Evolutionary conservation across 2,113 vertebrate species (phyloP).

Genomic region (Aptenodytes patagonicus): DNA sequence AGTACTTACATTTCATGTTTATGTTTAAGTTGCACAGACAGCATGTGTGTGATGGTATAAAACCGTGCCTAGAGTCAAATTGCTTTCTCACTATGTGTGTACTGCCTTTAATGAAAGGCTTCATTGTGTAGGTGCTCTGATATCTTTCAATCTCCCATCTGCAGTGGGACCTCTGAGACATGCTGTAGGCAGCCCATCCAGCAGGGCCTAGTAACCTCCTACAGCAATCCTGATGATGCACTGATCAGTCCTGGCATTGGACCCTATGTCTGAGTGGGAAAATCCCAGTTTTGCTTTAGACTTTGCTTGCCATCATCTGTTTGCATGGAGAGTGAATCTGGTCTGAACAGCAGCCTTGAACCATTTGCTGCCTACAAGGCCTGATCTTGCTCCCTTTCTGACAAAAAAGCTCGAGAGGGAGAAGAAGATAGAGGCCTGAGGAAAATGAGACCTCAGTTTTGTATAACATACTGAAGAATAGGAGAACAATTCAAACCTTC

Average conservation of each 20-base stretch:
- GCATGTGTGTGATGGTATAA: background rate
- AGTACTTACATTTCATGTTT: background rate
- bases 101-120: background rate
- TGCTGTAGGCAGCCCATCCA: background rate
- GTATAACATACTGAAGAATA: background rate
- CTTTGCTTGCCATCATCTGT: background rate
- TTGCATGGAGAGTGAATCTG: background rate
- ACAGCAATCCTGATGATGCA: background rate
- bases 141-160: background rate
- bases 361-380: background rate
- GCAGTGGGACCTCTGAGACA: background rate
- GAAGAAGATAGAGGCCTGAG: background rate
- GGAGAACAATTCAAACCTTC: fast-evolving
- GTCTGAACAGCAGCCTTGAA: background rate
- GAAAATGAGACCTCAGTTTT: background rate
- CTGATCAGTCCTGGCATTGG: background rate
- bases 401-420: background rate
- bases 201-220: background rate
- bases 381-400: background rate
- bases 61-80: background rate
- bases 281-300: background rate
- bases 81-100: background rate
- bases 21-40: background rate
- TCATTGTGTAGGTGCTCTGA: background rate
- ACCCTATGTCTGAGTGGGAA: background rate